Evolutionary conservation across 1,140 invertebrate species (phyloP).

Genomic region (Saccostrea cuccullata): DNA sequence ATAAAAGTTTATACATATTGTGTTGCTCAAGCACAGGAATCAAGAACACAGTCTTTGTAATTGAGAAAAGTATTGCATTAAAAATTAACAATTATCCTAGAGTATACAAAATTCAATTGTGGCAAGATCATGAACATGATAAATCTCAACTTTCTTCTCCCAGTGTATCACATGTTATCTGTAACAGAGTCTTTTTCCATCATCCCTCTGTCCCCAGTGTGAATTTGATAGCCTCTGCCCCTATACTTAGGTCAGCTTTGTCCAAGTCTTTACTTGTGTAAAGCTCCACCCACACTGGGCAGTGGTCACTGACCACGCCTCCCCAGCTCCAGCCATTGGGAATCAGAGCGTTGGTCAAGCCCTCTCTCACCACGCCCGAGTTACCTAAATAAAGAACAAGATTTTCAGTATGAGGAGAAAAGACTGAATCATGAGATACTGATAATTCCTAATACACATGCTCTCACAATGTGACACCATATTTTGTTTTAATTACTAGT

Average conservation of each 20-base stretch:
- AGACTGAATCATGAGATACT: too few relatives aligned
- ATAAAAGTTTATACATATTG: too few relatives aligned
- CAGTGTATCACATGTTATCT: neutral
- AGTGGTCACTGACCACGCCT: constrained; percentile 85
- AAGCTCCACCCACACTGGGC: constrained; percentile 85
- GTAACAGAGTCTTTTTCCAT: neutral
- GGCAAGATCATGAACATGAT: neutral
- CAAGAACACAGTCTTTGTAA: too few relatives aligned
- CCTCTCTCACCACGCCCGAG: constrained; percentile 83
- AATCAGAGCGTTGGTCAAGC: constrained; percentile 87
- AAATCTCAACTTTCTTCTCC: neutral
- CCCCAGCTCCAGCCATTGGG: constrained; percentile 90
- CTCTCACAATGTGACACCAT: too few relatives aligned
- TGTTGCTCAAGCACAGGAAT: too few relatives aligned
- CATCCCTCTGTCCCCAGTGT: constrained; percentile 48
- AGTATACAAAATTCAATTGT: neutral
- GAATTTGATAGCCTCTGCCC: constrained; percentile 60
- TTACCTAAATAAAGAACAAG: constrained; percentile 78
- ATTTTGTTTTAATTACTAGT: too few relatives aligned
- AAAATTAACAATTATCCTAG: too few relatives aligned
- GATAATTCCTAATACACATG: too few relatives aligned
- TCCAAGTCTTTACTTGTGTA: constrained; percentile 73
- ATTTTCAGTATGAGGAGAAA: neutral
- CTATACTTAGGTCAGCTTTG: constrained; percentile 58
- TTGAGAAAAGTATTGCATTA: too few relatives aligned